Base-by-base conservation (phyloP, 1,140 invertebrate genomes). In the Lepidurus arcticus region DNA sequence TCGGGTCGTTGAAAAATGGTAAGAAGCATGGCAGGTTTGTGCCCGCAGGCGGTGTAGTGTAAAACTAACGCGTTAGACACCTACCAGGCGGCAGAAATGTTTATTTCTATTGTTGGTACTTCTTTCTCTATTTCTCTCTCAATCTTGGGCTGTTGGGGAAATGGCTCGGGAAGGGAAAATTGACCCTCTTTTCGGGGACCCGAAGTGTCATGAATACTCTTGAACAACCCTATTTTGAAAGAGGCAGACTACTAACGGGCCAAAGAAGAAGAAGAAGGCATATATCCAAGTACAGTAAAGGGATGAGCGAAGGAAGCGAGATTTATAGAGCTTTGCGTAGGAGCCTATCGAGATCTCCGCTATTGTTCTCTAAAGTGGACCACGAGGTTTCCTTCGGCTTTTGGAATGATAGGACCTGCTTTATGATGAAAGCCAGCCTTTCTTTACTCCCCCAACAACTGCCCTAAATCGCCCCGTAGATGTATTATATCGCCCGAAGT, bases 321-420 rank as follows among this genome's bases (percentile, higher is more conserved):
- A 65, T 65, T 65, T 65, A 65, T 65, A 65, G 53, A 65, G 53
- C 53, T 65, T 65, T 65, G 8, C 53, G 53, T 21, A 21, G 53
- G 13, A 65, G 53, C 53, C 53, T 65, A 65, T 65, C 53, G 53
- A 65, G 53, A 65, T 65, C 53, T 65, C 53, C 16, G 9, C 53
- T 65, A 65, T 65, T 65, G 53, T 65, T 65, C 53, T 65, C n/a
- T 65, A 65, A 65, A 65, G 53, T 65, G 53, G 53, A 65, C 53
- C 53, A 65, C 53, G 53, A 65, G 53, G 53, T 65, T 65, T 21
- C 21, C 53, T 21, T 65, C 16, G 16, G 53, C 34, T 65, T 21
- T 65, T 65, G 53, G 53, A 65, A 65, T 65, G 53, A 0, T 65
- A 6, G 7, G 53, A 34, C 53, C 53, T 65, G 53, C 13, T 65